A percentile compares a stretch with the other conserved stretches of the same genome.
phyloP scores from a whole-genome alignment of 2,888 invertebrate species.

The Drosophila bunnanda region DNA sequence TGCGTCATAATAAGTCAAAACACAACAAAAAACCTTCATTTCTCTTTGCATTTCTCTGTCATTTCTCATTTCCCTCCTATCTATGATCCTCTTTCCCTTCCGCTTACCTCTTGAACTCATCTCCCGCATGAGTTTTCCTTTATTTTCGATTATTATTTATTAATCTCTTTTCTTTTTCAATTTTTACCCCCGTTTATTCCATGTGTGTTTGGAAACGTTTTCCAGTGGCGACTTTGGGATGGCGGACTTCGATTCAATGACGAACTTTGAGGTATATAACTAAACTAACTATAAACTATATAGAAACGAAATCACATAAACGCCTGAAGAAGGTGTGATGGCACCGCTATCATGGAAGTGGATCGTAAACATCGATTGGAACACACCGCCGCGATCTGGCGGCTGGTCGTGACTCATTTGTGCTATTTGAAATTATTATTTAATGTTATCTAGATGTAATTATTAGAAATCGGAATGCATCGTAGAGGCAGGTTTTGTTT shows the following conservation, averaged over 20 bases:
- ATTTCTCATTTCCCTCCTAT: constrained; percentile 18
- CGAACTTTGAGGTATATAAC: constrained; percentile 65
- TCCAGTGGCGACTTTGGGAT: constrained; percentile 77
- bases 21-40: not conserved
- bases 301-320: constrained; percentile 47
- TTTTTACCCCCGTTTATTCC: constrained; percentile 28
- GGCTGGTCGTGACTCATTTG: constrained; percentile 26
- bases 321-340: constrained; percentile 45
- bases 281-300: constrained; percentile 45
- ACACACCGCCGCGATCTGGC: constrained; percentile 5
- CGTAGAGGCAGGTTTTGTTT: constrained; percentile 72
- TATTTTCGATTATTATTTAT: constrained; percentile 37
- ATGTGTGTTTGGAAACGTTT: constrained; percentile 18
- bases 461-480: constrained; percentile 60
- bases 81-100: not conserved
- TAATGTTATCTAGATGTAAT: constrained; percentile 51
- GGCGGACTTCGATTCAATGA: constrained; percentile 76
- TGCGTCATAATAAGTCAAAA: not conserved
- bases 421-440: constrained; percentile 36
- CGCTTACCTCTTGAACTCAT: constrained; percentile 3
- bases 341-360: constrained; percentile 51
- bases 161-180: constrained; percentile 40
- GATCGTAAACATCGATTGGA: constrained; percentile 52
- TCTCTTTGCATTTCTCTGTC: constrained; percentile 12
- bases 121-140: constrained; percentile 10